Evolutionary conservation across 2,113 vertebrate genomes (phyloP), one percentile per base, ranked within the genome.

Genomic region (Pteronura brasiliensis): DNA sequence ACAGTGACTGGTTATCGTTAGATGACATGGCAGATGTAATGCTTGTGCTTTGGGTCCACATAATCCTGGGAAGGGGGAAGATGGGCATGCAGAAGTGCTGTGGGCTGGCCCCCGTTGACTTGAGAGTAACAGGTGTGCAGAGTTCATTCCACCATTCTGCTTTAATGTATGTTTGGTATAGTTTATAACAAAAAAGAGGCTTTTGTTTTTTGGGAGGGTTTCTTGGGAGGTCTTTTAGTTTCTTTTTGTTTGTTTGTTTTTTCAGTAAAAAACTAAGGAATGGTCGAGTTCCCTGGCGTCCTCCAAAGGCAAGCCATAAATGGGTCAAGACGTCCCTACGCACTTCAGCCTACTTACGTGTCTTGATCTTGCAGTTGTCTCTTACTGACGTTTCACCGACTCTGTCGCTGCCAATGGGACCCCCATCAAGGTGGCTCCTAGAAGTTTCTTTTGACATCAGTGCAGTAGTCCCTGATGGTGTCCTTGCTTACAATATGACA

Each of bases 1-100:
- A 34, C 23, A 71, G 15, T 5, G 55, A 42, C 1, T 39, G 69
- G 21, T 15, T 23, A 29, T 25, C 71, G 92, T 27, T 2, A 55
- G 61, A 36, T 36, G 8, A 47, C 44, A 82, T 14, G 42, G 47
- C 10, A 20, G n/a, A 42, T 29, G 1, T 0, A 11, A 34, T 7
- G 34, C n/a, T n/a, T 76, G 39, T 31, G 55, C 15, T 71, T 17
- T 44, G 44, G 39, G 59, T n/a, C 4, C 14, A 49, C 42, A 34
- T 34, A 20, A 34, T 25, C 3, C 61, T 1, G 7, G 47, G 55
- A 25, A 25, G 44, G 6, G 34, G 31, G 23, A 2, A 6, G 47
- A 23, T 1, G 4, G 72, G 36, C 15, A 1, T 4, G 0, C 0
- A 5, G 7, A 23, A 9, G 27, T 39, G 21, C 25, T 8, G 0